phyloP scores from a whole-genome alignment of 2,113 vertebrate species.

The Herpailurus yagouaroundi region DNA sequence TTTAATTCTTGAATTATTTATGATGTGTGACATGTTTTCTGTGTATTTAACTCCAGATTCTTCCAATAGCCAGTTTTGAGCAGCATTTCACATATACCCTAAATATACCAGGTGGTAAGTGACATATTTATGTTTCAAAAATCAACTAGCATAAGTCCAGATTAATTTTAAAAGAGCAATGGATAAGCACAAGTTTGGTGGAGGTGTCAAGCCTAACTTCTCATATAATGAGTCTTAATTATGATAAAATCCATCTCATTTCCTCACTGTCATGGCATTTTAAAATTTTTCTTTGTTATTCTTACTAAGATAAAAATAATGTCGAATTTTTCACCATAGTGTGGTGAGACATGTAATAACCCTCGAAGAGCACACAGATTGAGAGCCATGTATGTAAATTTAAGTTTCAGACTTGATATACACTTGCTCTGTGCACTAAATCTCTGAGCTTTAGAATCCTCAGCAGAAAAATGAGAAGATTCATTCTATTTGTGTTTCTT shows the following conservation, averaged over 20 bases:
- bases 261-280: background rate
- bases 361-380: background rate
- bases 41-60: background rate
- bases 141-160: background rate
- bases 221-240: background rate
- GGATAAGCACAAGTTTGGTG: background rate
- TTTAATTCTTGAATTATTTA: background rate
- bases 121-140: background rate
- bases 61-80: background rate
- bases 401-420: background rate
- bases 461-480: background rate
- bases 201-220: background rate
- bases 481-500: background rate
- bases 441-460: background rate
- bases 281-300: background rate
- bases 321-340: background rate
- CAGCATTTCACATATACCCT: background rate
- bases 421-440: background rate
- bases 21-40: background rate
- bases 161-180: rapidly evolving
- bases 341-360: background rate
- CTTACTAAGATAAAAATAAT: background rate
- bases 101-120: background rate
- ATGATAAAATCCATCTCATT: background rate
- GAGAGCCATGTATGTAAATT: background rate